Conservation (phyloP, 2,797 vertebrate genomes). For the Halcyon smyrnensis region DNA sequence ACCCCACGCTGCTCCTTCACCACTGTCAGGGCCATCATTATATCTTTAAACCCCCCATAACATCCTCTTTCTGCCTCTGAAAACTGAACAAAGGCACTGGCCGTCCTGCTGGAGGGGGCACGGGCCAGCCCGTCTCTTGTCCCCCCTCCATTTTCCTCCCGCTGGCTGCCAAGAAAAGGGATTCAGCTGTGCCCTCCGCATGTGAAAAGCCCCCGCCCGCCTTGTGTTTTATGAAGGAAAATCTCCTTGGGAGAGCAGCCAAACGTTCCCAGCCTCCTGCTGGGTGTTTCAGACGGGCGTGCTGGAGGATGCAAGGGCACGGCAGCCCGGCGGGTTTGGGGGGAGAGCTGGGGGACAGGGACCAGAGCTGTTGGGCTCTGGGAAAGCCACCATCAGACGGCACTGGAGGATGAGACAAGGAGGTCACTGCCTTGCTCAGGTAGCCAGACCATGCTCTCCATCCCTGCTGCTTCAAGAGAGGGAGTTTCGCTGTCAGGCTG, state of each 20-base stretch:
- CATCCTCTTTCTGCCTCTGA: neutral
- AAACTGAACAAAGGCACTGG: neutral
- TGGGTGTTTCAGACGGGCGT: slow-evolving; percentile 12
- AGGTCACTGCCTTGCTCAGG: neutral
- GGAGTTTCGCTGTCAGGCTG: rapidly evolving
- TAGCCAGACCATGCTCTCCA: neutral
- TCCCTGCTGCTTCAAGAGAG: rapidly evolving
- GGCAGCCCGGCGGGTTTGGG: neutral
- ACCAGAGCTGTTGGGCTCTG: neutral
- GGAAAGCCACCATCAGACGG: rapidly evolving
- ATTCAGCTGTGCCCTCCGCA: slow-evolving; percentile 13
- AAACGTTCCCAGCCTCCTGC: slow-evolving; percentile 63
- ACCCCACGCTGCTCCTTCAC: neutral
- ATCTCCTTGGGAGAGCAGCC: slow-evolving; percentile 64
- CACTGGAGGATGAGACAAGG: rapidly evolving
- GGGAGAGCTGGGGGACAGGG: neutral
- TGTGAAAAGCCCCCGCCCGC: slow-evolving; percentile 36
- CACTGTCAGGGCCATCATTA: neutral
- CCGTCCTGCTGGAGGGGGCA: neutral
- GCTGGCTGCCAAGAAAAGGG: slow-evolving; percentile 41
- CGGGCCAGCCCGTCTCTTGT: neutral
- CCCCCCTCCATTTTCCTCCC: slow-evolving; percentile 1
- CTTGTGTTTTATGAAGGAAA: slow-evolving; percentile 54
- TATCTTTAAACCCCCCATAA: neutral
- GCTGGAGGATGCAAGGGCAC: neutral